Conservation (phyloP, 2,888 invertebrate genomes). For the Steinernema hermaphroditum region DNA sequence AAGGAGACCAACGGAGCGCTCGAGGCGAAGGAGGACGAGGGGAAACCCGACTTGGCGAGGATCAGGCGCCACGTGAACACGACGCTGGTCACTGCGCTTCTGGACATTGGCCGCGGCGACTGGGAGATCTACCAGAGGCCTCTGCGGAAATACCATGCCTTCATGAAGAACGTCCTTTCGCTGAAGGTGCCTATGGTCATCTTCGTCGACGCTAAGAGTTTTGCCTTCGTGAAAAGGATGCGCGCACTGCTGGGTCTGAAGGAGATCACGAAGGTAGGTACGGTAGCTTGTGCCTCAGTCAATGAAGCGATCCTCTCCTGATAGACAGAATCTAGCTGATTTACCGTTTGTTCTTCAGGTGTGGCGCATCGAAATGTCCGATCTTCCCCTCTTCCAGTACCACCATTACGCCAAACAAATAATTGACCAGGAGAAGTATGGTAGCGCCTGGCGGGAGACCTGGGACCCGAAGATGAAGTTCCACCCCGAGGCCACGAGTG, state of each 20-base stretch:
- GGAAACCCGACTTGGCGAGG: constrained; percentile 13
- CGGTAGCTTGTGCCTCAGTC: too few relatives aligned
- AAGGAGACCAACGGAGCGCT: background rate
- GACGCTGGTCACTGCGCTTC: constrained; percentile 65
- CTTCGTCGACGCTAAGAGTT: constrained; percentile 44
- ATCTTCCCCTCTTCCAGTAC: constrained; percentile 52
- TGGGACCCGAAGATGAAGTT: constrained; percentile 59
- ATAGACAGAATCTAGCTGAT: background rate
- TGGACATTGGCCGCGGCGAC: constrained; percentile 66
- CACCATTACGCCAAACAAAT: constrained; percentile 57
- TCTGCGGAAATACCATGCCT: constrained; percentile 42
- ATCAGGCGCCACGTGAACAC: constrained; percentile 23
- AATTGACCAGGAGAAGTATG: constrained; percentile 55
- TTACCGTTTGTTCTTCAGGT: constrained; percentile 32
- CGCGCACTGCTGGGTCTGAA: constrained; percentile 38
- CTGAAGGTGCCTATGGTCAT: constrained; percentile 44
- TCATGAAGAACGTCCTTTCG: constrained; percentile 41
- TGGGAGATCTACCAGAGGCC: constrained; percentile 58
- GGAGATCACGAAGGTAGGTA: constrained; percentile 41
- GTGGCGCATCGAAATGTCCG: constrained; percentile 35
- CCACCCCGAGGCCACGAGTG: constrained; percentile 67
- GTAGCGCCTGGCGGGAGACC: constrained; percentile 40
- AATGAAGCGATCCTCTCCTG: too few relatives aligned
- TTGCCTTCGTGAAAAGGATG: constrained; percentile 38
- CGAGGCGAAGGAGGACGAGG: background rate